phyloP scores from a whole-genome alignment of 2,113 vertebrate genomes.

The Ranitomeya variabilis region DNA sequence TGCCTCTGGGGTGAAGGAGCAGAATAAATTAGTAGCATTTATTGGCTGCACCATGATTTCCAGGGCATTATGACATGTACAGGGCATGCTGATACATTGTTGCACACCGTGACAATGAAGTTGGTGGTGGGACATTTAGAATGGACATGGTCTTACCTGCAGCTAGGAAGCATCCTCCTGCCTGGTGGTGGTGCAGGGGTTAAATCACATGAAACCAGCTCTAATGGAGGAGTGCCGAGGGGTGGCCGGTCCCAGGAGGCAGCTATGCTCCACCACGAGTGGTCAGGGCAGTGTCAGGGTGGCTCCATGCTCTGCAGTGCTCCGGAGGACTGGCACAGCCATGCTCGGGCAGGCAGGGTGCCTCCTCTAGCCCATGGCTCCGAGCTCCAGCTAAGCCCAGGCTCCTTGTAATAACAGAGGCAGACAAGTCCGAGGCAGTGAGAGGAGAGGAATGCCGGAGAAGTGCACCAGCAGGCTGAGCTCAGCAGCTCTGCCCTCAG shows the following conservation, averaged over 20 bases:
- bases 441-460: constrained; percentile 2
- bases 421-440: not conserved
- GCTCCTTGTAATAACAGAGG: not conserved
- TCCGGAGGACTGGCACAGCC: not conserved
- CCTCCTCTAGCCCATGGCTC: constrained; percentile 40
- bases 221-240: not conserved
- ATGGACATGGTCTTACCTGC: constrained; percentile 19
- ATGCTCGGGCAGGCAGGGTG: constrained; percentile 13
- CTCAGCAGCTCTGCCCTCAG: constrained; percentile 40
- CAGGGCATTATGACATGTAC: not conserved
- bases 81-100: not conserved
- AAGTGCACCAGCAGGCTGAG: constrained; percentile 5
- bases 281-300: constrained; percentile 2
- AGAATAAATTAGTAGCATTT: not conserved
- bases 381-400: not conserved
- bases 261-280: constrained; percentile 19
- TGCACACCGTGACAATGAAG: not conserved
- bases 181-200: constrained; percentile 32
- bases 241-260: not conserved
- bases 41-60: not conserved
- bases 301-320: constrained; percentile 7
- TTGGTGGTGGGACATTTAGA: not conserved
- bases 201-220: constrained; percentile 45
- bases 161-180: constrained; percentile 53
- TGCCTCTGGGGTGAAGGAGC: constrained; percentile 4